A percentile compares a stretch with the other conserved stretches of the same genome.
Evolutionary conservation across 1,140 invertebrate species (phyloP).

Genomic region (Conus ventricosus): DNA sequence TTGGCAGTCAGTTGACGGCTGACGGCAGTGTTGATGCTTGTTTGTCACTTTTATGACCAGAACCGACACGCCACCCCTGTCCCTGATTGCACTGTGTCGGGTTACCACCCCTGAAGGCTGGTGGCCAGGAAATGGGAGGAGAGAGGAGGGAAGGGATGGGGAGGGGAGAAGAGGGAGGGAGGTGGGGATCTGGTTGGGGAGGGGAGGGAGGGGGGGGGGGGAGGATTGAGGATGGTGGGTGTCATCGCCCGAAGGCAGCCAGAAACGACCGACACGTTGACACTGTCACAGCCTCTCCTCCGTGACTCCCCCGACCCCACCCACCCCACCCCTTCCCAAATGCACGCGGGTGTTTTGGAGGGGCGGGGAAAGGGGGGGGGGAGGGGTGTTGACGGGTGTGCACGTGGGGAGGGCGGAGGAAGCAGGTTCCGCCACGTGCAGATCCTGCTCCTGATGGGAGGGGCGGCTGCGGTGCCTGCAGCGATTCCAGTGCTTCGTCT

Average conservation of each 20-base stretch:
- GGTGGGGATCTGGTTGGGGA: neutral
- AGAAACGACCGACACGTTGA: neutral
- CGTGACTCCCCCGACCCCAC: neutral
- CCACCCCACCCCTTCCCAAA: neutral
- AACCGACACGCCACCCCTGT: no score
- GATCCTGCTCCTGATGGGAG: neutral
- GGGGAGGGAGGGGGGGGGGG: no score
- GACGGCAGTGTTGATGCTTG: no score
- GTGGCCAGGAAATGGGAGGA: neutral
- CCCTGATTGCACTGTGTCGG: no score
- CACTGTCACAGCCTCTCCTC: neutral
- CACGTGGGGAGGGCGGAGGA: neutral
- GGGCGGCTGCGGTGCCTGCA: neutral
- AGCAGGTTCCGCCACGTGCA: neutral
- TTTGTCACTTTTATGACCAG: no score
- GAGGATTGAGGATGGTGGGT: no score
- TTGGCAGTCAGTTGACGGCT: no score
- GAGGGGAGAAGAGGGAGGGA: neutral
- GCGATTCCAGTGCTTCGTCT: neutral
- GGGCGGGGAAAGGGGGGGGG: neutral
- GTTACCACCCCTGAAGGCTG: neutral
- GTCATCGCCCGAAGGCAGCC: neutral
- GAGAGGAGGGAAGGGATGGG: neutral
- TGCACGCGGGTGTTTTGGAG: neutral
- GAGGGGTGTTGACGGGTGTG: neutral